Conservation (phyloP, 2,797 vertebrate genomes). For the Semotilus atromaculatus region DNA sequence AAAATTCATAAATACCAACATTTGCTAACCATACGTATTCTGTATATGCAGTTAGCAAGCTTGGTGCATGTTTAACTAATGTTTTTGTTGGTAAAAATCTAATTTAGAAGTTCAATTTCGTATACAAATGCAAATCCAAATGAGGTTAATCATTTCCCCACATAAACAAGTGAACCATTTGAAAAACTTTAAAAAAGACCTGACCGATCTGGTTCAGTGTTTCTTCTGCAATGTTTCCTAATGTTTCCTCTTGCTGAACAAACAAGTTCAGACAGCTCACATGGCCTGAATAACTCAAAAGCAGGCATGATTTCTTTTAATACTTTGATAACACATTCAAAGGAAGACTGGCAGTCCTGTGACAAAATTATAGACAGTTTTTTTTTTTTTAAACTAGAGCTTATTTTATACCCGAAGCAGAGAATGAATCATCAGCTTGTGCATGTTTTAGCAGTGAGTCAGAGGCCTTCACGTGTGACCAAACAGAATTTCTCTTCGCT, state of each 20-base stretch:
- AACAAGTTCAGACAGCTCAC: constrained; percentile 25
- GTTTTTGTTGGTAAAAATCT: not conserved
- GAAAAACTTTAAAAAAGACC: not conserved
- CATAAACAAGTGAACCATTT: not conserved
- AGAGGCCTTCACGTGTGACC: not conserved
- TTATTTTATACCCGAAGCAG: not conserved
- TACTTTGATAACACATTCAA: not conserved
- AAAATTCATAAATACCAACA: not conserved
- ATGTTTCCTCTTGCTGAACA: constrained; percentile 3
- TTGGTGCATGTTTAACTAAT: not conserved
- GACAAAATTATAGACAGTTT: not conserved
- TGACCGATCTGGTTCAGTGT: not conserved
- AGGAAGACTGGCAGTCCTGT: not conserved
- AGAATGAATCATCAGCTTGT: constrained; percentile 2
- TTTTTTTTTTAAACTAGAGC: not conserved
- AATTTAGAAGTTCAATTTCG: not conserved
- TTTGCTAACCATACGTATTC: not conserved
- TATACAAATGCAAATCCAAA: not conserved
- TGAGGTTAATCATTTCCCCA: not conserved
- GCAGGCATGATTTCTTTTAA: not conserved
- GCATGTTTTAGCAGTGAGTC: constrained; percentile 53
- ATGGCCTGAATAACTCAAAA: constrained; percentile 3
- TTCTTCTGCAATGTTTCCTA: not conserved
- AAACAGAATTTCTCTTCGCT: not conserved
- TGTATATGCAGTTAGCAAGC: not conserved